Base-by-base conservation (phyloP, 2,888 invertebrate species). In the Tenthredo mesomela region DNA sequence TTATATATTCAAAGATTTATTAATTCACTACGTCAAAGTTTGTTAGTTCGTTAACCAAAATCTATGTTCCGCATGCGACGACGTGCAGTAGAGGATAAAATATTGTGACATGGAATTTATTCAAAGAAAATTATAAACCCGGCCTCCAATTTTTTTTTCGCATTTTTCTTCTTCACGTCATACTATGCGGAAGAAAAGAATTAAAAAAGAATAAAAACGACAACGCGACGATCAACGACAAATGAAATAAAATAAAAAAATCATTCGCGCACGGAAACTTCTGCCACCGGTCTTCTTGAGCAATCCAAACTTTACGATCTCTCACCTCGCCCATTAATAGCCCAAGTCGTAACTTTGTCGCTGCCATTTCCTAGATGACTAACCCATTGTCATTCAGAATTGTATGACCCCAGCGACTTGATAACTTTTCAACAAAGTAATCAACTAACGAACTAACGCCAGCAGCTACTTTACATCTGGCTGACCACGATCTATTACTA, bases 351-450 rank as follows among this genome's bases (percentile, higher is more conserved):
- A 67, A 67, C 67, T 67, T 67, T 67, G 33, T 67, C 33, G 33
- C 67, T 12, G 65, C 37, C 29, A 73, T 73, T 73, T 73, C 40
- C 40, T 73, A n/a, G 43, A 43, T 43, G 71, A 71, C 71, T 73
- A 37, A 73, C 9, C 43, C 40, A 73, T 77, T 77, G 50, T 77
- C 77, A 77, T 77, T 77, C 47, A 54, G 43, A 73, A 77, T 77
- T 54, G 50, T 18, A 6, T 33, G 29, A 77, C 25, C 40, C 25
- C 40, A 21, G 54, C 21, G 54, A 77, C 77, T 77, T 40, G 77
- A 47, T 29, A 77, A 77, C 25, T 77, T 77, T 77, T 50, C 29
- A 77, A 75, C 75, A 47, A 75, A 75, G 21, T 47, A 75, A 75
- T 47, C 47, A 75, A 77, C 77, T 77, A 77, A 77, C 33, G 50